Evolutionary conservation across 2,797 vertebrate species (phyloP), one percentile per base, ranked within the genome.

Genomic region (Momotus momota): DNA sequence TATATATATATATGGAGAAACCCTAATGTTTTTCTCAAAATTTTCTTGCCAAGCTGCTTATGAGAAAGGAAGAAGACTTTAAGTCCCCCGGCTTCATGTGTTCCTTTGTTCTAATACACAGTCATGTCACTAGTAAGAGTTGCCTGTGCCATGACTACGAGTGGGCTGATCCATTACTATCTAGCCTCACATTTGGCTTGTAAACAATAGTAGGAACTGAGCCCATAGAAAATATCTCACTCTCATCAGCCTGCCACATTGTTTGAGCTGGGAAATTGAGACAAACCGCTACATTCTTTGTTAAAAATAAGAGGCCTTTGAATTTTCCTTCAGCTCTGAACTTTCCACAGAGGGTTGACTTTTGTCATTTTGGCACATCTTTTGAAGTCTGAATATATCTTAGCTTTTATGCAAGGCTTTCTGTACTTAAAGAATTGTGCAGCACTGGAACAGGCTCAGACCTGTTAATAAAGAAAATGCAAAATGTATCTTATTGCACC

Each of bases 121-220:
- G 52, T 26, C 73, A 66, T 88, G 79, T 79, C 81, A 73, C 74
- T 52, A 41, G 72, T 40, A 73, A 81, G 61, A 79, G 96, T 83
- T 48, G 91, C 72, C 78, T 94, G 81, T 90, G 51, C 91, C 90
- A 83, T 81, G 95, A 94, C 89, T 90, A 57, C 0, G 4, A 88
- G 72, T 54, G 77, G 94, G 78, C 91, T 91, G 87, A 94, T 80
- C 52, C 82, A 55, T 81, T 95, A 82, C 93, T 95, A 94, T 95
- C 94, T 95, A 58, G 71, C 93, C 72, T 90, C 86, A 90, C 94
- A 95, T 94, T 95, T 96, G 92, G 88, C 95, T 94, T 94, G 69
- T 54, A 81, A 96, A 97, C 97, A 97, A 97, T 97, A 96, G 93
- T 69, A 97, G 97, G 97, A 97, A 97, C 95, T 88, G 83, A 94